Conservation (phyloP, 1,140 invertebrate species). For the Drosophila nasuta region DNA sequence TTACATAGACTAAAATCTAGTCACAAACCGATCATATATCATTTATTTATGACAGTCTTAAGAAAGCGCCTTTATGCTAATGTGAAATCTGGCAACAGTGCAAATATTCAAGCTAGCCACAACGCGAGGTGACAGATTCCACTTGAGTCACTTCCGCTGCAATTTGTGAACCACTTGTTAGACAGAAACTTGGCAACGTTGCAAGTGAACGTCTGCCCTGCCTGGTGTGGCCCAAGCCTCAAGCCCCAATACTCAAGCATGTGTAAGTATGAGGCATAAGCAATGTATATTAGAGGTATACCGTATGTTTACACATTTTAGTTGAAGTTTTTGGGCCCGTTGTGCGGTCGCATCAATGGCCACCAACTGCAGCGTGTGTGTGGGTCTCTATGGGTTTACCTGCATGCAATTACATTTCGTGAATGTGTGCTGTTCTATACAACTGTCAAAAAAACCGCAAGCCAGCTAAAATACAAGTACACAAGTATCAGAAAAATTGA, state of each 20-base stretch:
- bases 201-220: constrained; percentile 72
- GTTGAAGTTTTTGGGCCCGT: constrained; percentile 18
- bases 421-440: constrained; percentile 36
- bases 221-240: constrained; percentile 37
- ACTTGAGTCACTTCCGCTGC: constrained; percentile 77
- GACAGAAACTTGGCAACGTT: constrained; percentile 64
- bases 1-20: constrained; percentile 37
- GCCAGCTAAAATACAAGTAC: constrained; percentile 37
- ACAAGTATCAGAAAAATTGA: constrained; percentile 59
- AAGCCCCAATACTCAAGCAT: constrained; percentile 1
- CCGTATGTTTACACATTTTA: constrained; percentile 4
- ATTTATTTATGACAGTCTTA: constrained; percentile 56
- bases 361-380: constrained; percentile 65
- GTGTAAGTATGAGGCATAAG: not conserved
- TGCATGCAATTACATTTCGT: constrained; percentile 60
- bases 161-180: constrained; percentile 67
- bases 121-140: constrained; percentile 12
- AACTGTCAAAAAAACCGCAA: constrained; percentile 53
- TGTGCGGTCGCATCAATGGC: constrained; percentile 77
- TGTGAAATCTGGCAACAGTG: constrained; percentile 48
- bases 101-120: constrained; percentile 8
- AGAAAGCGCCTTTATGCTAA: constrained; percentile 32
- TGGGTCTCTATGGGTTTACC: constrained; percentile 59
- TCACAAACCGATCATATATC: constrained; percentile 51
- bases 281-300: constrained; percentile 13